Conservation (phyloP, 1,140 invertebrate genomes). For the Drosophila kohkoa region DNA sequence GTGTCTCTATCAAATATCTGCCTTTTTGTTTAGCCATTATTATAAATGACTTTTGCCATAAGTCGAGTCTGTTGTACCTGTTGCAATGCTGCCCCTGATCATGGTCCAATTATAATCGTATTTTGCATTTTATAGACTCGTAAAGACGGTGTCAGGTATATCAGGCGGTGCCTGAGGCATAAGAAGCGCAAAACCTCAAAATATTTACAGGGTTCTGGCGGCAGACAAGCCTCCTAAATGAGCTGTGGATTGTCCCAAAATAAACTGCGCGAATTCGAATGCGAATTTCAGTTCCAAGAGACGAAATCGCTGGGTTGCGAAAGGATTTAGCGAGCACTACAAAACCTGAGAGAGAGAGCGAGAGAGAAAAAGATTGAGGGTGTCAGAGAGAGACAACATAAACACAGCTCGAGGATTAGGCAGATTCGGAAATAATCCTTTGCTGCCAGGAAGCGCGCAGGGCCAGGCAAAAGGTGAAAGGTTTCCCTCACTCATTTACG, state of each 20-base stretch:
- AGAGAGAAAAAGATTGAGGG: conserved; percentile 9
- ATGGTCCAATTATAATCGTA: conserved; percentile 61
- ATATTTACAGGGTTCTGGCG: conserved; percentile 63
- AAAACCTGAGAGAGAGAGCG: neutral
- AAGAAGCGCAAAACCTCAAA: conserved; percentile 83
- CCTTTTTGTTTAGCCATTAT: conserved; percentile 36
- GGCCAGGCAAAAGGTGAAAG: conserved; percentile 1
- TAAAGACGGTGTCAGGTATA: neutral
- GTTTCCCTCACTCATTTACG: conserved; percentile 62
- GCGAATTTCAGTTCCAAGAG: conserved; percentile 62
- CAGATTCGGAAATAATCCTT: conserved; percentile 78
- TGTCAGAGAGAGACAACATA: conserved; percentile 20
- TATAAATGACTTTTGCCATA: conserved; percentile 50
- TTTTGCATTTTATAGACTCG: conserved; percentile 6
- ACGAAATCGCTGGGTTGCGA: conserved; percentile 23
- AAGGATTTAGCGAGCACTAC: conserved; percentile 57
- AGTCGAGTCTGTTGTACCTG: conserved; percentile 48
- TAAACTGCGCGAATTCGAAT: conserved; percentile 48
- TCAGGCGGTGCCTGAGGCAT: conserved; percentile 63
- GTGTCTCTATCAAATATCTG: neutral
- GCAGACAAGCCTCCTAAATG: conserved; percentile 27
- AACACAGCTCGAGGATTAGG: conserved; percentile 61
- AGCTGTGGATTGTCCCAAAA: conserved; percentile 49
- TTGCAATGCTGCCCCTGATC: conserved; percentile 37
- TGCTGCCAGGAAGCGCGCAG: conserved; percentile 78